Evolutionary conservation across 2,797 vertebrate species (phyloP), one percentile per base, ranked within the genome.

Genomic region (Falco novaeseelandiae): DNA sequence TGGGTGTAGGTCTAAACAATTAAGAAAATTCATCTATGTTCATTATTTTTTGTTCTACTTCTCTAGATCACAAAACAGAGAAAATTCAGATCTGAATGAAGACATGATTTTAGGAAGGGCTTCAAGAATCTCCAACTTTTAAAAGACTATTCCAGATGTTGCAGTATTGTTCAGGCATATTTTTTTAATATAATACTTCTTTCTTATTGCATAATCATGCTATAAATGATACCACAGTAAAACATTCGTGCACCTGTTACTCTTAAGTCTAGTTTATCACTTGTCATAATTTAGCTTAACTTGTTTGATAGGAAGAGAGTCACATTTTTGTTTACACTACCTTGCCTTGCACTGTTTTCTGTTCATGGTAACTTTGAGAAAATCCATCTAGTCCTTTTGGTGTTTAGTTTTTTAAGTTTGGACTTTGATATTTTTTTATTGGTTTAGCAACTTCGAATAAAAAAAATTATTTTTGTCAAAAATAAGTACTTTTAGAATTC

Each of bases 31-130:
- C 12, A 17, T 58, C 36, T 26, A 42, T 57, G 11, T 44, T 32
- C 21, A 30, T 52, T 83, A 32, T 49, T 79, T 83, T 78, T 51
- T 86, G 22, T 40, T 80, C 34, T n/a, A 14, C 48, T 32, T 67
- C n/a, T 83, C 42, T 96, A 99, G 99, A 65, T 99, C 98, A 96
- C 96, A 99, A 65, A 99, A 99, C 95, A 98, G 98, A 97, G 98
- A 98, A 55, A 98, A 99, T 92, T 98, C 98, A 63, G n/a, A 98
- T 52, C 97, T 99, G 70, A 98, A 95, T 93, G 99, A 99, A 95
- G 99, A 99, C 6, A 98, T 99, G 76, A 99, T 99, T 40, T 97
- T 99, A 72, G 99, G 99, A 97, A 98, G 98, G 98, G 99, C 99
- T 27, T 97, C 99, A 93, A 97, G 98, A 92, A 99, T 99, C 88